Evolutionary conservation across 1,140 invertebrate genomes (phyloP).

Genomic region (Drosophila punjabiensis): DNA sequence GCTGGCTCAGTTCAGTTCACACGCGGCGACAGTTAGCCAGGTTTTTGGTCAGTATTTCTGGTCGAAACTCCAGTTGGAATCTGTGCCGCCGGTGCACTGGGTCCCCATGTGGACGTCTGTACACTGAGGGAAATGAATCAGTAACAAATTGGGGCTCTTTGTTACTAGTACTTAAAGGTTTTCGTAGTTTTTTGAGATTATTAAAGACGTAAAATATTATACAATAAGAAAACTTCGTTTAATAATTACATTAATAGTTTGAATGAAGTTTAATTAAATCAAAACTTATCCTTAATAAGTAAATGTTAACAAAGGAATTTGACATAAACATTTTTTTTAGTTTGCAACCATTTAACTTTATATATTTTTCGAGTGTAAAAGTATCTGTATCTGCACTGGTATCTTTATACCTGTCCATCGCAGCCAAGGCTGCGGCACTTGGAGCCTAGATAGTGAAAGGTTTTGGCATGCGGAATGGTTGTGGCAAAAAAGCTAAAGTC

Average conservation of each 20-base stretch:
- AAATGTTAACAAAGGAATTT: too few relatives aligned
- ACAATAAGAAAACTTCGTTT: too few relatives aligned
- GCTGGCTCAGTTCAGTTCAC: constrained; percentile 74
- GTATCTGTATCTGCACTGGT: constrained; percentile 27
- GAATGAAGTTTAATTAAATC: too few relatives aligned
- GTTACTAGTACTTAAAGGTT: background rate
- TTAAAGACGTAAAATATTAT: too few relatives aligned
- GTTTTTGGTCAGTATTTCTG: constrained; percentile 63
- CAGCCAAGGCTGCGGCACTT: constrained; percentile 64
- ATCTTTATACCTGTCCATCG: constrained; percentile 36
- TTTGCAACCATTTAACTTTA: too few relatives aligned
- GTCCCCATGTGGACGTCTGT: constrained; percentile 24
- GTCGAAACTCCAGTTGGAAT: background rate
- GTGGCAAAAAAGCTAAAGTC: constrained; percentile 21
- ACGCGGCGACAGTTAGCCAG: constrained; percentile 54
- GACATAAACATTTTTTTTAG: too few relatives aligned
- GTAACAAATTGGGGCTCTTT: background rate
- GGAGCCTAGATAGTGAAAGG: constrained; percentile 70
- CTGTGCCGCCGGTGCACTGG: constrained; percentile 39
- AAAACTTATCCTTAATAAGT: too few relatives aligned
- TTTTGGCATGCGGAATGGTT: constrained; percentile 51
- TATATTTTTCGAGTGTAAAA: background rate
- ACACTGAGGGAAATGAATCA: background rate
- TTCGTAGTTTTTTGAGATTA: too few relatives aligned
- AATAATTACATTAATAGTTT: too few relatives aligned